Evolutionary conservation across 35 echinoderm and acorn worm species (phyloP).

Genomic region (Lytechinus pictus): DNA sequence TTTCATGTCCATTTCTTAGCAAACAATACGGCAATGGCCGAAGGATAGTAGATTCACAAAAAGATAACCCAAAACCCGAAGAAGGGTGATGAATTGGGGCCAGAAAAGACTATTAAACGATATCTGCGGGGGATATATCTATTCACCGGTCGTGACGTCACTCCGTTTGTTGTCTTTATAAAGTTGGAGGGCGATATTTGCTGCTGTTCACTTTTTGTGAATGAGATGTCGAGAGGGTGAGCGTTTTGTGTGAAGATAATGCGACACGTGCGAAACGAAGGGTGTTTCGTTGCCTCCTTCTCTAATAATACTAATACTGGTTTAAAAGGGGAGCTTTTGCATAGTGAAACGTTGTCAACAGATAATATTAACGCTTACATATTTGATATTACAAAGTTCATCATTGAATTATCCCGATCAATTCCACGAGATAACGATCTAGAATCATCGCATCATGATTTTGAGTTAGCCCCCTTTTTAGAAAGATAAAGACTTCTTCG

Average conservation of each 20-base stretch:
- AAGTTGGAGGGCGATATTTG: not conserved
- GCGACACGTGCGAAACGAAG: not conserved
- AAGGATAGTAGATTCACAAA: not conserved
- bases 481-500: not conserved
- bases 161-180: not conserved
- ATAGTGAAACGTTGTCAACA: not conserved
- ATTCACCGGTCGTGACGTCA: not conserved
- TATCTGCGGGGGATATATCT: not conserved
- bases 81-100: not conserved
- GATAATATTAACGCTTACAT: not conserved
- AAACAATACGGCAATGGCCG: not conserved
- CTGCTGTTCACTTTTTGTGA: not conserved
- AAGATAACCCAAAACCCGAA: not conserved
- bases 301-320: not conserved
- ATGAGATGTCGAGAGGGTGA: not conserved
- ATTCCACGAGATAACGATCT: constrained; percentile 19
- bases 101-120: not conserved
- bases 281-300: not conserved
- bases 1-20: not conserved
- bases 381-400: not conserved
- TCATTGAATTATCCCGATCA: not conserved
- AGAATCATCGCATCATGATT: constrained; percentile 4
- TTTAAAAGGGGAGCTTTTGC: not conserved
- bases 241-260: not conserved
- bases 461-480: not conserved